Conservation (phyloP, 1,140 invertebrate species). For the Matsumurasca onukii region DNA sequence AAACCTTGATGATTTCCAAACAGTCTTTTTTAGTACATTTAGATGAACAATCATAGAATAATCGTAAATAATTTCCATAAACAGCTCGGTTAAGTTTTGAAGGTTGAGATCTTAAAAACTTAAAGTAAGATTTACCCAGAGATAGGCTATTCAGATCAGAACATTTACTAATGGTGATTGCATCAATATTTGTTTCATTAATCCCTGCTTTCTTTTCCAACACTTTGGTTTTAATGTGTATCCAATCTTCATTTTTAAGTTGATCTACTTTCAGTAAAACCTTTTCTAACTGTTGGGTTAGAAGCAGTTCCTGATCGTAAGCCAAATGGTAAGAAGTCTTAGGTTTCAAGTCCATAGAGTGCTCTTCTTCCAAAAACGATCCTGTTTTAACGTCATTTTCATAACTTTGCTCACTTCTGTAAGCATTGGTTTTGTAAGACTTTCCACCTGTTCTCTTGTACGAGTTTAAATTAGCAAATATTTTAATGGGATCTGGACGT, state of each 20-base stretch:
- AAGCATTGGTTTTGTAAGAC: too few relatives aligned
- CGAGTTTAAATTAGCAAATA: too few relatives aligned
- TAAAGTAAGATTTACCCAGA: constrained; percentile 17
- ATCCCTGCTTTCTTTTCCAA: neutral
- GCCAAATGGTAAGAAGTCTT: neutral
- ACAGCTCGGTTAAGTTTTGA: constrained; percentile 43
- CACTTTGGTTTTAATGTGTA: neutral
- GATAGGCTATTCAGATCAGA: neutral
- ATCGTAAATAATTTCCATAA: constrained; percentile 54
- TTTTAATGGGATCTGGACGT: too few relatives aligned
- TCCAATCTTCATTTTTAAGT: neutral
- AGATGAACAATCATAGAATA: constrained; percentile 48
- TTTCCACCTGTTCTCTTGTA: too few relatives aligned
- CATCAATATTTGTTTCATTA: constrained; percentile 7
- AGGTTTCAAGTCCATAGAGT: neutral
- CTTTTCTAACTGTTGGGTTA: neutral
- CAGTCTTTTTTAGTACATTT: constrained; percentile 52
- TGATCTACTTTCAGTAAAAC: neutral
- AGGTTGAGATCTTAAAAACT: neutral
- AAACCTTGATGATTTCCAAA: constrained; percentile 52
- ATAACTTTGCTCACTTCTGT: too few relatives aligned
- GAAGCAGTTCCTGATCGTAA: neutral
- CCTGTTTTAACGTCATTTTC: too few relatives aligned
- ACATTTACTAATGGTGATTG: neutral
- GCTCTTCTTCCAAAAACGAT: too few relatives aligned